Conservation (phyloP, 2,888 invertebrate genomes). For the Drosophila barbarae region DNA sequence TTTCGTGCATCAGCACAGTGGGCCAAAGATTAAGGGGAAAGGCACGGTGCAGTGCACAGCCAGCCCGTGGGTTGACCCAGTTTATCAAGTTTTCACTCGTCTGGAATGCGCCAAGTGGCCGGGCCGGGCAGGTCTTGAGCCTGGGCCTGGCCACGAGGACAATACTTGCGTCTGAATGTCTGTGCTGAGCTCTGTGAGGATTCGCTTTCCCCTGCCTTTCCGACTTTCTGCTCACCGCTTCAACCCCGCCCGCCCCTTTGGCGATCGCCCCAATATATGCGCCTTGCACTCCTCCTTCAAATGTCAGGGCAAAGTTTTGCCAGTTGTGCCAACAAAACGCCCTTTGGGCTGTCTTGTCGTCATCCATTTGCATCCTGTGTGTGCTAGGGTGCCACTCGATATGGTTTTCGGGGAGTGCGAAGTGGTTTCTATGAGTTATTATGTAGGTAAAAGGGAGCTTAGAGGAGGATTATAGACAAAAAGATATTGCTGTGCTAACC, state of each 20-base stretch:
- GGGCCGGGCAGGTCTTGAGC: constrained; percentile 5
- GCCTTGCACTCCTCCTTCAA: constrained; percentile 27
- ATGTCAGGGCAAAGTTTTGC: constrained; percentile 38
- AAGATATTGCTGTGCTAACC: too few species aligned
- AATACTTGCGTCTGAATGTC: constrained; percentile 36
- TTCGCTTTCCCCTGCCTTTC: constrained; percentile 5
- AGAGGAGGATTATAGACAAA: not conserved
- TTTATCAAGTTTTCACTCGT: constrained; percentile 49
- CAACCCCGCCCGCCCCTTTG: not conserved
- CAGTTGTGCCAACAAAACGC: constrained; percentile 44
- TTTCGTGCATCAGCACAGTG: constrained; percentile 34
- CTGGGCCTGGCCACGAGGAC: constrained; percentile 30
- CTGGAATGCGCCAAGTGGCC: constrained; percentile 41
- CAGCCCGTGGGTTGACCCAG: constrained; percentile 38
- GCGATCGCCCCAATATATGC: constrained; percentile 9
- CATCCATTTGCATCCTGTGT: constrained; percentile 40
- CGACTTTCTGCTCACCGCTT: not conserved
- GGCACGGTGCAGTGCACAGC: not conserved
- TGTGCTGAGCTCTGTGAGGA: constrained; percentile 14
- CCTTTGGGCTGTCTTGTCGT: constrained; percentile 48
- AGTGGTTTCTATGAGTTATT: not conserved
- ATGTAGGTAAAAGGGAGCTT: not conserved
- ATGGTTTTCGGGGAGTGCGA: constrained; percentile 3
- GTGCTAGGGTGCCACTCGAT: constrained; percentile 18
- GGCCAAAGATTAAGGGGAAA: not conserved